These are phyloP conservation scores for Luscinia luscinia DNA, from an alignment of 2,797 vertebrate genomes.

Conservation along the genomic window DNA sequence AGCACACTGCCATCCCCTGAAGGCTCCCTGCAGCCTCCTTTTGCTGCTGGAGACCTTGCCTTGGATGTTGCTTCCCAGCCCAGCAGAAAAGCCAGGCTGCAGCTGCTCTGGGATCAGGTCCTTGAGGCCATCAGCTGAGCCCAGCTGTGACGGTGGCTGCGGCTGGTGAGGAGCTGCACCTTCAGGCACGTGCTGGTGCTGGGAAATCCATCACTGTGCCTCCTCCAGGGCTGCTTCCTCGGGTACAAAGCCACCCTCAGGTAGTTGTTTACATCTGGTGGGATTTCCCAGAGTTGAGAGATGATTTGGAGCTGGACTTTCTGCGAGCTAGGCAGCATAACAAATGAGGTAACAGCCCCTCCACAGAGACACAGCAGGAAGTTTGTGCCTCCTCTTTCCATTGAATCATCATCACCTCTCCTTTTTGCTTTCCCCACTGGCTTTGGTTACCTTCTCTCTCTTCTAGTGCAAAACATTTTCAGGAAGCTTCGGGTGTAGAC, in stretches of 20 bases:
- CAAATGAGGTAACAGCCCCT: constrained; percentile 15
- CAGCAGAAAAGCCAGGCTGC: background rate
- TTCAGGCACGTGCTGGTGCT: fast-evolving
- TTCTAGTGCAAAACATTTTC: constrained; percentile 58
- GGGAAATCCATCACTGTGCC: background rate
- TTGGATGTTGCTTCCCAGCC: fast-evolving
- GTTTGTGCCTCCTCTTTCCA: constrained; percentile 36
- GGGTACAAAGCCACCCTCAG: background rate
- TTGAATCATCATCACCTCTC: constrained; percentile 10
- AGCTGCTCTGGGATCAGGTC: background rate
- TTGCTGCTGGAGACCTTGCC: background rate
- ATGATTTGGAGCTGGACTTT: constrained; percentile 50
- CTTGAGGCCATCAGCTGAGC: background rate
- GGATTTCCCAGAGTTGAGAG: constrained; percentile 36
- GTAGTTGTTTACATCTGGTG: constrained; percentile 16
- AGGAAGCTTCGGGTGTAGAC: constrained; percentile 25
- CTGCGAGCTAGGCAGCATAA: constrained; percentile 4
- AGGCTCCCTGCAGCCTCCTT: background rate
- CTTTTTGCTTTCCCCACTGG: background rate
- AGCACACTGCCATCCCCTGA: fast-evolving
- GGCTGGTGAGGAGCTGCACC: fast-evolving
- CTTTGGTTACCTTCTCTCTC: background rate
- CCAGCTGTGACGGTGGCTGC: fast-evolving
- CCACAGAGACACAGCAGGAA: constrained; percentile 3
- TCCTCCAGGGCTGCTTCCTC: background rate